These are phyloP conservation scores for Muscidifurax raptorellus DNA, from an alignment of 1,140 invertebrate species.

Conservation along the genomic window DNA sequence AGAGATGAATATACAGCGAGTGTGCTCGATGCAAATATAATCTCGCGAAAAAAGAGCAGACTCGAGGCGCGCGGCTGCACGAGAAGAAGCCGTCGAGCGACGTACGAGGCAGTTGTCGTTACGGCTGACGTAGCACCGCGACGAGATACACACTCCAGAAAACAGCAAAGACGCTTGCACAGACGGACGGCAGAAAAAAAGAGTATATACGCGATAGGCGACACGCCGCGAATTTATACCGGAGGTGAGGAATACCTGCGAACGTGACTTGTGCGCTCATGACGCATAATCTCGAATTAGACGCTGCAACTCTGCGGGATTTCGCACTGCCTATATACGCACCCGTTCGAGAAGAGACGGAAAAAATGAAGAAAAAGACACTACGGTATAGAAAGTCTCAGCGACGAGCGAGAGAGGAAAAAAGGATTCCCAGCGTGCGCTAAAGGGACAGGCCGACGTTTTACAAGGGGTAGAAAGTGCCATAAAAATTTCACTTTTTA, in stretches of 20 bases:
- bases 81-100: constrained; percentile 31
- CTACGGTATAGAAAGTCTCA: no score
- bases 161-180: background rate
- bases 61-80: constrained; percentile 8
- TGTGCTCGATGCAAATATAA: background rate
- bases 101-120: constrained; percentile 44
- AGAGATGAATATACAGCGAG: background rate
- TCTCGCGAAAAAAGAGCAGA: constrained; percentile 5
- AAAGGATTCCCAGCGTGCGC: constrained; percentile 22
- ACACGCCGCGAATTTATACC: constrained; percentile 36
- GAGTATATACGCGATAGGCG: background rate
- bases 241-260: constrained; percentile 36
- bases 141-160: constrained; percentile 38
- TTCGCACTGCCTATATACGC: background rate
- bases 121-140: constrained; percentile 38
- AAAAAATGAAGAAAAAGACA: background rate
- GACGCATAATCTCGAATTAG: constrained; percentile 34
- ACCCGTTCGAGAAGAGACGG: background rate
- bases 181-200: background rate
- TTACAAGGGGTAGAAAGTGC: constrained; percentile 51
- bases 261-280: constrained; percentile 40
- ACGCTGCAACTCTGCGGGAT: background rate
- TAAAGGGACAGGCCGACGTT: constrained; percentile 12
- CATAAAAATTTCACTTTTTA: constrained; percentile 68
- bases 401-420: background rate